A percentile compares a stretch with the other conserved stretches of the same genome.
These are phyloP conservation scores for Bombus impatiens DNA, from an alignment of 1,140 invertebrate species.

Conservation along the genomic window DNA sequence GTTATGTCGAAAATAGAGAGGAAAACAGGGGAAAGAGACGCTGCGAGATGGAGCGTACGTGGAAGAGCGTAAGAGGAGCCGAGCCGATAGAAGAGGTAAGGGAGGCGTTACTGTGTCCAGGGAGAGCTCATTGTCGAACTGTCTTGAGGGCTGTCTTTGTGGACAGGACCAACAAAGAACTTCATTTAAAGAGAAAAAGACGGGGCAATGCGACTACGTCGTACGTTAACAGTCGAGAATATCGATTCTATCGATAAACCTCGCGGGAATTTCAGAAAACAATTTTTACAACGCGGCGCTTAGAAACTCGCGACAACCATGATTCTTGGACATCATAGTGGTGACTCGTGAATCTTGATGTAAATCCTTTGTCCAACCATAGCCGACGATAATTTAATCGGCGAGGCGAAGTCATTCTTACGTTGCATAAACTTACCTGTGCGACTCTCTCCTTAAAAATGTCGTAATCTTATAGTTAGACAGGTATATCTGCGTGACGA, in stretches of 20 bases:
- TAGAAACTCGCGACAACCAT: not conserved
- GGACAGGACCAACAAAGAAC: conserved; percentile 62
- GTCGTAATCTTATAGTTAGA: not conserved
- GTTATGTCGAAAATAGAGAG: conserved; percentile 33
- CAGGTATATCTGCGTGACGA: not conserved
- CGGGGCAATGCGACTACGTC: conserved; percentile 23
- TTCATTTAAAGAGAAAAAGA: conserved; percentile 64
- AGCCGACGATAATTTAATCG: conserved; percentile 1
- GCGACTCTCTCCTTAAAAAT: not conserved
- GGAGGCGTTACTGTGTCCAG: conserved; percentile 49
- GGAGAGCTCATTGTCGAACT: conserved; percentile 60
- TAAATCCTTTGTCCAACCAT: not conserved
- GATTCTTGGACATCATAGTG: not conserved
- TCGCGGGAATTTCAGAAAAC: conserved; percentile 33
- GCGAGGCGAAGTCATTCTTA: not conserved
- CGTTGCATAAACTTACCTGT: conserved; percentile 1
- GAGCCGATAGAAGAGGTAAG: conserved; percentile 19
- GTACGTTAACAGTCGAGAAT: conserved; percentile 42
- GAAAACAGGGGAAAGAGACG: not conserved
- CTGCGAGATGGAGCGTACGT: not conserved
- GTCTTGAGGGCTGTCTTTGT: conserved; percentile 66
- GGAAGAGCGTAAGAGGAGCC: not conserved
- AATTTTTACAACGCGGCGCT: conserved; percentile 1
- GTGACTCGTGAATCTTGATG: not conserved
- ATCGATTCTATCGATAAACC: conserved; percentile 47